Percentiles rank a stretch among this genome's conserved stretches.
These are phyloP conservation scores for Dendrolimus pini DNA, from an alignment of 2,888 invertebrate genomes.

Conservation along the genomic window DNA sequence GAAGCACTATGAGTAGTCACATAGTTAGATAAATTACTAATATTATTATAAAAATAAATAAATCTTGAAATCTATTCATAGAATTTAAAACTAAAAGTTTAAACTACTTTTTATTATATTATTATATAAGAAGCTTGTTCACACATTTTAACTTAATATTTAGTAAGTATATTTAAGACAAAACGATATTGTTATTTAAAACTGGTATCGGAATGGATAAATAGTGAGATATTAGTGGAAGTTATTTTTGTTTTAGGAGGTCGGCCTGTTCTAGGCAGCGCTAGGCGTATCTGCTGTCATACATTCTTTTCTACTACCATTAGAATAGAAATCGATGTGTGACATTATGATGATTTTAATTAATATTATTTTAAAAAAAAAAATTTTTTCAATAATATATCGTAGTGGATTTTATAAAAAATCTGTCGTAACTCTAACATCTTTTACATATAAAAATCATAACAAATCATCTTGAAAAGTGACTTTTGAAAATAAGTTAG, in stretches of 20 bases:
- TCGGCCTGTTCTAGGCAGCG: constrained; percentile 1
- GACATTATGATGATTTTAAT: too few species aligned
- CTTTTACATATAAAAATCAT: too few species aligned
- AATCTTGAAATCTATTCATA: constrained; percentile 74
- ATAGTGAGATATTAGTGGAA: constrained; percentile 41
- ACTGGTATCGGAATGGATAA: constrained; percentile 42
- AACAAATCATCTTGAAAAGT: too few species aligned
- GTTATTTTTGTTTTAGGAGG: constrained; percentile 9
- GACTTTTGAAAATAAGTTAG: too few species aligned
- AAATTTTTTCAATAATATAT: too few species aligned
- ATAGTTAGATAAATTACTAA: constrained; percentile 68
- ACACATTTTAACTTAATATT: constrained; percentile 75
- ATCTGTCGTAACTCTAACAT: too few species aligned
- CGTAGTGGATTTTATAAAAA: too few species aligned
- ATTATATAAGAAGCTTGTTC: constrained; percentile 69
- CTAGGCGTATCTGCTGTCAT: not conserved
- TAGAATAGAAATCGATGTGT: too few species aligned
- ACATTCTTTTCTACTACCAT: not conserved
- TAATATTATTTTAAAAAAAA: too few species aligned
- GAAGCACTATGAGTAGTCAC: constrained; percentile 67
- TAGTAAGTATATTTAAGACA: constrained; percentile 64
- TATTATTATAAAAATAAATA: constrained; percentile 54
- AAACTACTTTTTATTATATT: constrained; percentile 72
- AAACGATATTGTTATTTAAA: constrained; percentile 30
- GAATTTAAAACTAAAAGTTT: constrained; percentile 72